Evolutionary conservation across 2,888 invertebrate genomes (phyloP).

Genomic region (Melanargia galathea): DNA sequence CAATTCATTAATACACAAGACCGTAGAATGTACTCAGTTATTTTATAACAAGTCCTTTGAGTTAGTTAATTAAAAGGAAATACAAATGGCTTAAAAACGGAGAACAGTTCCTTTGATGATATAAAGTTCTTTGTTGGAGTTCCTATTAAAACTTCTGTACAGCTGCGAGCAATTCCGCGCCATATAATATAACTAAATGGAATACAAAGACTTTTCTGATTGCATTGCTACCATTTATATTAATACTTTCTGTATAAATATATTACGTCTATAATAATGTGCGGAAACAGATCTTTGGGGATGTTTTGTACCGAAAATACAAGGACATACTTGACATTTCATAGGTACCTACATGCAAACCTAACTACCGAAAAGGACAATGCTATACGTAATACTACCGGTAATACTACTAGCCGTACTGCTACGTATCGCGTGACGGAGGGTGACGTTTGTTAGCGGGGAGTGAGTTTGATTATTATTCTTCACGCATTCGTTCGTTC

Average conservation of each 20-base stretch:
- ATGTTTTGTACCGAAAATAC: too few species aligned
- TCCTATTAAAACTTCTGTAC: slow-evolving; percentile 43
- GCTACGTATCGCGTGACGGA: too few species aligned
- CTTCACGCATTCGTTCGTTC: too few species aligned
- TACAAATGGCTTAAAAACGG: slow-evolving; percentile 38
- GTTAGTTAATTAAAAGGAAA: slow-evolving; percentile 36
- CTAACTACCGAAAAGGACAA: too few species aligned
- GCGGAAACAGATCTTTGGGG: too few species aligned
- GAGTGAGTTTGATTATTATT: too few species aligned
- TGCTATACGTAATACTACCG: too few species aligned
- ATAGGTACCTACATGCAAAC: too few species aligned
- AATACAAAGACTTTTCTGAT: slow-evolving; percentile 21
- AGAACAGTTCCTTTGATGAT: slow-evolving; percentile 31
- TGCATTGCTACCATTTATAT: slow-evolving; percentile 1
- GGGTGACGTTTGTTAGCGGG: too few species aligned
- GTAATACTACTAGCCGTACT: too few species aligned
- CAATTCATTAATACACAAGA: slow-evolving; percentile 7
- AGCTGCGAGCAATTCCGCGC: slow-evolving; percentile 18
- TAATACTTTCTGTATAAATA: neutral
- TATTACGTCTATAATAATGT: too few species aligned
- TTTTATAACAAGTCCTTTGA: slow-evolving; percentile 22
- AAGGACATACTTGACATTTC: too few species aligned
- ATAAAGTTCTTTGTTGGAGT: slow-evolving; percentile 42
- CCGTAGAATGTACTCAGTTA: slow-evolving; percentile 1
- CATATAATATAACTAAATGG: slow-evolving; percentile 16